Evolutionary conservation across 2,797 vertebrate species (phyloP).

Genomic region (Enteromius radiatus): DNA sequence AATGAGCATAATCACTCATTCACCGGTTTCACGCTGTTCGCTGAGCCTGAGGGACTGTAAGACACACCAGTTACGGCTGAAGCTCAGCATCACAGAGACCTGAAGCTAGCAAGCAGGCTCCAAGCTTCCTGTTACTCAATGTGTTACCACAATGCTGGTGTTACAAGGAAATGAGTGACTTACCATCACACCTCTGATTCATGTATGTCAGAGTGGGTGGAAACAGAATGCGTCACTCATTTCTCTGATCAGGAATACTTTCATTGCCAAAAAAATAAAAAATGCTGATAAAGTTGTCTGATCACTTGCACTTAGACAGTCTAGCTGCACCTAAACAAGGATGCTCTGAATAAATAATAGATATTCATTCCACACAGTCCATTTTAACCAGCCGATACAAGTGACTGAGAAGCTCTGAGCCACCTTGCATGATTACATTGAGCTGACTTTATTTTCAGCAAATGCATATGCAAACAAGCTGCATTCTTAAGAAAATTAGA

Average conservation of each 20-base stretch:
- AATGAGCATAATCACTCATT: constrained; percentile 60
- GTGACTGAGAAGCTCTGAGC: not conserved
- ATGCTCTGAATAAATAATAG: constrained; percentile 18
- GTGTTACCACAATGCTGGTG: not conserved
- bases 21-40: constrained; percentile 15
- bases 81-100: constrained; percentile 23
- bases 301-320: constrained; percentile 4
- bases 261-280: constrained; percentile 5
- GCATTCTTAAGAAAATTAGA: not conserved
- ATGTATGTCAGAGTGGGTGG: not conserved
- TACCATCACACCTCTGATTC: constrained; percentile 20
- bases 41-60: constrained; percentile 43
- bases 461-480: not conserved
- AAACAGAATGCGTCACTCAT: not conserved
- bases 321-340: not conserved
- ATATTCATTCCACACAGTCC: constrained; percentile 10
- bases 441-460: not conserved
- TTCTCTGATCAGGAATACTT: constrained; percentile 26
- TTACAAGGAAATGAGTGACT: constrained; percentile 35
- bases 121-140: constrained; percentile 16
- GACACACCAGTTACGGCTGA: constrained; percentile 31
- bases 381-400: not conserved
- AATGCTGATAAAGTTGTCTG: not conserved
- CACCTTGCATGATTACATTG: not conserved
- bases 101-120: not conserved